Evolutionary conservation across 1,140 invertebrate species (phyloP), one percentile per base, ranked within the genome.

Genomic region (Temnothorax curvispinosus): DNA sequence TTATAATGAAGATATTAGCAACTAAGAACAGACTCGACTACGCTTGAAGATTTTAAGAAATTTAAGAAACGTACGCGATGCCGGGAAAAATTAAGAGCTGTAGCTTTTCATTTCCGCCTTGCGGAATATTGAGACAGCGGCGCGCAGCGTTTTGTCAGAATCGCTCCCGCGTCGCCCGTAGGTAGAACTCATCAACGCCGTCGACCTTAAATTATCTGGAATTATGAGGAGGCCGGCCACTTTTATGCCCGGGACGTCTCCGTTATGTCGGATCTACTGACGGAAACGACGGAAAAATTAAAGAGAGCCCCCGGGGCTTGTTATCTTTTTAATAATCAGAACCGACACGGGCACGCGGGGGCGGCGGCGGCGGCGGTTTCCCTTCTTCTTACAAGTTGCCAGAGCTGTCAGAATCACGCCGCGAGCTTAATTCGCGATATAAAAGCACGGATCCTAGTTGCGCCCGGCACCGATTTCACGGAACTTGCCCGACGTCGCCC

Each of bases 261-360:
- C 89, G 85, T 62, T 67, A 69, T 81, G 89, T 87, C 88, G 86
- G 89, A 56, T 38, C 41, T 38, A 76, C 82, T 50, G 38, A 65
- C 86, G 88, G 85, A 86, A 90, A 89, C 85, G 64, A 86, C 80
- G 90, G 91, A 93, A 93, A 91, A 93, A 92, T 92, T 92, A 92
- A 91, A 90, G 92, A 90, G 91, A 88, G 85, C 88, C 94, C 91
- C 71, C 82, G 86, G 90, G 93, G 93, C 92, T 93, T 92, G 92
- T 94, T 93, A 93, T 94, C 93, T 94, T 94, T 94, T 94, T 94
- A 94, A 94, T 95, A 95, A 95, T 94, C 91, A 92, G 88, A 92
- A 88, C 89, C 92, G 93, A 94, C 94, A 94, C 94, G 90, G 92
- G 90, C 58, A 47, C 9, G 35, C 7, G 9, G 44, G 67, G 50